phyloP scores from a whole-genome alignment of 2,113 vertebrate species.

The Ahaetulla prasina region DNA sequence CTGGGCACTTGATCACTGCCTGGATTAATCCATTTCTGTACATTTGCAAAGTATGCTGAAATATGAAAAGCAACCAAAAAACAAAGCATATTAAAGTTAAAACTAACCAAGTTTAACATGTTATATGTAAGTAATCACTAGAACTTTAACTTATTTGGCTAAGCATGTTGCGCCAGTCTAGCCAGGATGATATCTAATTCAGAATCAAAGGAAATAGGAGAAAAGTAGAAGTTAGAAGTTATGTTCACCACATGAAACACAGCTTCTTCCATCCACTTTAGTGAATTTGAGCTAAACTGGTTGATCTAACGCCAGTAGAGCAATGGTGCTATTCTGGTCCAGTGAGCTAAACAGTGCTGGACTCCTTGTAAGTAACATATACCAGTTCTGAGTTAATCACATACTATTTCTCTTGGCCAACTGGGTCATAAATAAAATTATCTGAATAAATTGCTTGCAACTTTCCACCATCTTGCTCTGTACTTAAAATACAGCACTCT shows the following conservation, averaged over 20 bases:
- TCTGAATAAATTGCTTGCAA: not conserved
- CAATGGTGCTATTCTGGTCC: not conserved
- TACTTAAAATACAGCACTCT: not conserved
- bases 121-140: not conserved
- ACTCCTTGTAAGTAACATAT: not conserved
- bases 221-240: not conserved
- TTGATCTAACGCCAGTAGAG: not conserved
- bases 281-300: not conserved
- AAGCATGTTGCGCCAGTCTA: not conserved
- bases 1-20: not conserved
- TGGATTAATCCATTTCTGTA: not conserved
- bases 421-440: not conserved
- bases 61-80: not conserved
- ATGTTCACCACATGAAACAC: not conserved
- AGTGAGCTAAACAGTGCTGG: not conserved
- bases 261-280: not conserved
- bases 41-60: not conserved
- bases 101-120: not conserved
- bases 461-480: not conserved
- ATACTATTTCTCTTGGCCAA: not conserved
- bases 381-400: not conserved
- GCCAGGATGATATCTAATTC: not conserved
- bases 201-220: not conserved
- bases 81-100: not conserved
- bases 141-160: not conserved